A percentile compares a stretch with the other conserved stretches of the same genome.
These are phyloP conservation scores for Tragelaphus eurycerus DNA, from an alignment of 2,797 vertebrate genomes.

Conservation along the genomic window DNA sequence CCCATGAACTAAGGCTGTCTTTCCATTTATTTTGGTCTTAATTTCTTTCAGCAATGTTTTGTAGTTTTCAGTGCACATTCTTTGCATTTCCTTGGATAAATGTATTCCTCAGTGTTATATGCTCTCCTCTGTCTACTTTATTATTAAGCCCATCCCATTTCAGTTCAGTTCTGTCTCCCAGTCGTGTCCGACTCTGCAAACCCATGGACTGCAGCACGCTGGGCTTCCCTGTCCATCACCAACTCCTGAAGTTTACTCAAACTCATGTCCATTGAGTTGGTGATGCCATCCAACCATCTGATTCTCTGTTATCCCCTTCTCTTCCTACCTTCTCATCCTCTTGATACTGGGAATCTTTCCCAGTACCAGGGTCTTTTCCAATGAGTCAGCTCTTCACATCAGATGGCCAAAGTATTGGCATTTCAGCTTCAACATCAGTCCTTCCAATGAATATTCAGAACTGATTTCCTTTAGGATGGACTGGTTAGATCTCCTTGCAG, in stretches of 20 bases:
- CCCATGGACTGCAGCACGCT: neutral
- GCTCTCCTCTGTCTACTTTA: neutral
- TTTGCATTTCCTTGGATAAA: neutral
- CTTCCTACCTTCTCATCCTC: accelerated
- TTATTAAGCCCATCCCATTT: neutral
- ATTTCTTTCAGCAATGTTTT: neutral
- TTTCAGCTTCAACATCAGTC: neutral
- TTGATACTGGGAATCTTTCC: neutral
- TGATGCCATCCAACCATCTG: neutral
- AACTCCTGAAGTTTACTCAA: neutral
- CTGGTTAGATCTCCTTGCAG: neutral
- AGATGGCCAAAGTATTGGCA: neutral
- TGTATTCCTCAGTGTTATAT: neutral
- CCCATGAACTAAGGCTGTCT: neutral
- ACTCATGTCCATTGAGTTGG: neutral
- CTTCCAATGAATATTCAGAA: neutral
- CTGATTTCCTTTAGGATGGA: neutral
- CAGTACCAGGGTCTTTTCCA: neutral
- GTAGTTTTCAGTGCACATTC: neutral
- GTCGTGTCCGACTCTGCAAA: neutral
- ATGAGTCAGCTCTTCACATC: neutral
- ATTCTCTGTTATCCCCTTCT: neutral
- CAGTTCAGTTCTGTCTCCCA: neutral
- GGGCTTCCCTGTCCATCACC: neutral
- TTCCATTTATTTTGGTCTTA: neutral